Conservation (phyloP, 2,797 vertebrate species). For the Syndactyla subalaris region DNA sequence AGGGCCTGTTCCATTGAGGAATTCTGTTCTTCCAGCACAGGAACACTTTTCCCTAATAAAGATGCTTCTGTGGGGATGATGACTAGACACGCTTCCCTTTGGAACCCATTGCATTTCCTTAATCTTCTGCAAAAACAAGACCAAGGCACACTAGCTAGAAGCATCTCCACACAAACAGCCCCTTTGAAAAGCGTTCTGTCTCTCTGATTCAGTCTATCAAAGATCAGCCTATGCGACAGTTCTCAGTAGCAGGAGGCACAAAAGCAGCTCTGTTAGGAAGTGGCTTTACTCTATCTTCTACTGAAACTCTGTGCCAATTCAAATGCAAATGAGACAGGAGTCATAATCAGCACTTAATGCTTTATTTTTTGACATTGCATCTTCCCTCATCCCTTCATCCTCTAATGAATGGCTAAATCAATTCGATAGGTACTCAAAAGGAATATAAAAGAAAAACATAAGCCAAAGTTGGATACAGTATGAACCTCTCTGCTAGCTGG, state of each 20-base stretch:
- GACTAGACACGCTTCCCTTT: not conserved
- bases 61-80: not conserved
- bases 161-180: not conserved
- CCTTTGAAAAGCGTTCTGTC: not conserved
- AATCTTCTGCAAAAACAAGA: not conserved
- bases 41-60: not conserved
- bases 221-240: not conserved
- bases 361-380: not conserved
- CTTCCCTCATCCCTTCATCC: not conserved
- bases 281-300: not conserved
- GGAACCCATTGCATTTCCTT: not conserved
- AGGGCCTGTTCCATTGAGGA: not conserved
- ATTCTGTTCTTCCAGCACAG: not conserved
- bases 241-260: not conserved
- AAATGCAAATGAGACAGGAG: not conserved
- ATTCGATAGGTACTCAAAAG: not conserved
- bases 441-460: not conserved
- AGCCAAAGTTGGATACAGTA: not conserved
- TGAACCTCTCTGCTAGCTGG: not conserved
- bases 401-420: not conserved
- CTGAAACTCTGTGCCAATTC: not conserved
- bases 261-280: not conserved
- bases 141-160: not conserved
- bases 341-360: not conserved
- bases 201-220: not conserved